These are phyloP conservation scores for Tipula confusa DNA, from an alignment of 2,888 invertebrate species.

Conservation along the genomic window DNA sequence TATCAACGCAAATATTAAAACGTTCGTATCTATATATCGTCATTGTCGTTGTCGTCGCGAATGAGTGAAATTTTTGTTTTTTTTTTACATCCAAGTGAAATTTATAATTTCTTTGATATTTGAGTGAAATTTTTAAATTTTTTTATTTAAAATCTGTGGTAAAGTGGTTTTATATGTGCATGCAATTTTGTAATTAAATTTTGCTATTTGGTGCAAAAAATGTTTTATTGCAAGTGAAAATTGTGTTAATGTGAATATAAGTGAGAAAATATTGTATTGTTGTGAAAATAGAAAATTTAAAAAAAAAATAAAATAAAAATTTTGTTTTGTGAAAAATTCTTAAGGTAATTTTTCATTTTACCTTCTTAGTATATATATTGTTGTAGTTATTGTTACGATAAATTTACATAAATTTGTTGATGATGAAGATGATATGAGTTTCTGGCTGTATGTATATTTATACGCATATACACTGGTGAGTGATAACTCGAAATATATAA, in stretches of 20 bases:
- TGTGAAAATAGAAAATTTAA: background rate
- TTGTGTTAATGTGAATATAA: background rate
- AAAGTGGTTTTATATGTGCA: background rate
- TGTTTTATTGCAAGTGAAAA: slow-evolving; percentile 16
- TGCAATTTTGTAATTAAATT: background rate
- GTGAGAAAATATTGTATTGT: background rate
- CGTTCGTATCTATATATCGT: background rate
- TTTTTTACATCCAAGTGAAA: no score
- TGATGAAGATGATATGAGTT: background rate
- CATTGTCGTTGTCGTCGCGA: background rate
- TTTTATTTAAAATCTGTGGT: background rate
- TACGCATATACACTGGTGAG: background rate
- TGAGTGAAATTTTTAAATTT: background rate
- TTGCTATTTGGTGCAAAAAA: background rate
- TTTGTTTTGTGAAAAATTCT: background rate
- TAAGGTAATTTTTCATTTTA: background rate
- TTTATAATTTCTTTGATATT: no score
- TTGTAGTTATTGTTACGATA: no score
- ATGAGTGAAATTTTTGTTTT: background rate
- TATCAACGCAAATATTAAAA: background rate
- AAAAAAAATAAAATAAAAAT: background rate
- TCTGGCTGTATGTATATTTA: no score
- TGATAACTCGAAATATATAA: background rate
- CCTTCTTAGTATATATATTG: background rate
- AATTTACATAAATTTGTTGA: background rate